phyloP scores from a whole-genome alignment of 2,113 vertebrate species.

The Ammodytes dubius region DNA sequence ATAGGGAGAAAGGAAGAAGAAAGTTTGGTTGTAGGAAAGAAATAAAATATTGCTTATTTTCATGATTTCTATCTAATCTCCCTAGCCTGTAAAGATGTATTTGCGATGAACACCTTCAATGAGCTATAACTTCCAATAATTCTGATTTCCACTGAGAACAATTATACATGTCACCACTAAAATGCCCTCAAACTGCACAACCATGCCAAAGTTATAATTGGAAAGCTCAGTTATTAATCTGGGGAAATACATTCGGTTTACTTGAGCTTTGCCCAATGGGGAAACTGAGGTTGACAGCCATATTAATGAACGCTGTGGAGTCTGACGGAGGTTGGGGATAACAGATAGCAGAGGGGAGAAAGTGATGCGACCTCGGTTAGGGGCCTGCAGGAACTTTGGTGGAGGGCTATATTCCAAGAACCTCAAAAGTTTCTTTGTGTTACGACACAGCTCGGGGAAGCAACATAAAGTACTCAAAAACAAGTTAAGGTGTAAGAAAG shows the following conservation, averaged over 20 bases:
- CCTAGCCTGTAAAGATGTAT: not conserved
- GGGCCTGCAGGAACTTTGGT: not conserved
- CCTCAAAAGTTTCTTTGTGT: no score
- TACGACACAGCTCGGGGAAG: no score
- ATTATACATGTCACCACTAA: not conserved
- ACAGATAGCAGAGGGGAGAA: slow-evolving; percentile 17
- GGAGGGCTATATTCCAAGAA: not conserved
- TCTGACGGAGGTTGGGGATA: slow-evolving; percentile 20
- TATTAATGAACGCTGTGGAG: slow-evolving; percentile 50
- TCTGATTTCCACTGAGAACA: slow-evolving; percentile 17
- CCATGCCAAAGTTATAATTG: slow-evolving; percentile 7
- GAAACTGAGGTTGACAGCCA: slow-evolving; percentile 44
- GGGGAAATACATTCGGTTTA: slow-evolving; percentile 15
- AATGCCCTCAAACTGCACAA: slow-evolving; percentile 3
- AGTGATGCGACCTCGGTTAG: slow-evolving; percentile 8
- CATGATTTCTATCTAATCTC: not conserved
- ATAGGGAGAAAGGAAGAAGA: not conserved
- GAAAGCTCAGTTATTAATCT: slow-evolving; percentile 33
- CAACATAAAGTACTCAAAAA: no score
- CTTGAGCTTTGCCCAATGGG: slow-evolving; percentile 21
- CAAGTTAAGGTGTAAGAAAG: no score
- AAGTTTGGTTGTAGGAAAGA: not conserved
- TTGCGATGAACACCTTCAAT: not conserved
- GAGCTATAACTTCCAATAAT: not conserved
- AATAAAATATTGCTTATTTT: no score